Conservation (phyloP, 2,888 invertebrate species). For the Oegoconia quadripuncta region DNA sequence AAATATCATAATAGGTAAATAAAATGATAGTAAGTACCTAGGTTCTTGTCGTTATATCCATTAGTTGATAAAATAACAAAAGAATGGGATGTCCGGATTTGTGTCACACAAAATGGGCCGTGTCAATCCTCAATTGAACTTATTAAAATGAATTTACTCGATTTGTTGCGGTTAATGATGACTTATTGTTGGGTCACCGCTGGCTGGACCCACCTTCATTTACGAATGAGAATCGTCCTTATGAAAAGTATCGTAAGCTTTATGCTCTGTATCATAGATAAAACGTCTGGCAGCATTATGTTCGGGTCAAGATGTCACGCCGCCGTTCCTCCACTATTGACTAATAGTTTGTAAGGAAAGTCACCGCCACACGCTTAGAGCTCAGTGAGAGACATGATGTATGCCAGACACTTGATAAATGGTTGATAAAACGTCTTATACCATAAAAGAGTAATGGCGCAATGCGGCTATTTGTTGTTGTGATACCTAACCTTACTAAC, state of each 20-base stretch:
- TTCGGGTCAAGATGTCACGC: constrained; percentile 1
- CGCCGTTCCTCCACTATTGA: constrained; percentile 5
- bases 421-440: not conserved
- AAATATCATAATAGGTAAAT: constrained; percentile 2
- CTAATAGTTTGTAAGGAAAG: constrained; percentile 8
- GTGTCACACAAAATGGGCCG: constrained; percentile 47
- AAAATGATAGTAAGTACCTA: constrained; percentile 1
- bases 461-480: too few relatives aligned
- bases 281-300: not conserved
- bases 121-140: constrained; percentile 71
- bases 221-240: not conserved
- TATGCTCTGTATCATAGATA: not conserved
- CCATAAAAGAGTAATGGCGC: constrained; percentile 3
- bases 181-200: constrained; percentile 43
- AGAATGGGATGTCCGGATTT: constrained; percentile 46
- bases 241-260: not conserved
- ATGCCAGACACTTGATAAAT: constrained; percentile 9
- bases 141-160: constrained; percentile 58
- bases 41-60: too few relatives aligned
- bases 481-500: too few relatives aligned
- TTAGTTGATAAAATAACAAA: constrained; percentile 43
- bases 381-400: too few relatives aligned
- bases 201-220: constrained; percentile 11
- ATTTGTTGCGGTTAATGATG: constrained; percentile 46
- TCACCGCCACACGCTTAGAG: constrained; percentile 2